Evolutionary conservation across 2,888 invertebrate species (phyloP).

Genomic region (Drosophila birchii): DNA sequence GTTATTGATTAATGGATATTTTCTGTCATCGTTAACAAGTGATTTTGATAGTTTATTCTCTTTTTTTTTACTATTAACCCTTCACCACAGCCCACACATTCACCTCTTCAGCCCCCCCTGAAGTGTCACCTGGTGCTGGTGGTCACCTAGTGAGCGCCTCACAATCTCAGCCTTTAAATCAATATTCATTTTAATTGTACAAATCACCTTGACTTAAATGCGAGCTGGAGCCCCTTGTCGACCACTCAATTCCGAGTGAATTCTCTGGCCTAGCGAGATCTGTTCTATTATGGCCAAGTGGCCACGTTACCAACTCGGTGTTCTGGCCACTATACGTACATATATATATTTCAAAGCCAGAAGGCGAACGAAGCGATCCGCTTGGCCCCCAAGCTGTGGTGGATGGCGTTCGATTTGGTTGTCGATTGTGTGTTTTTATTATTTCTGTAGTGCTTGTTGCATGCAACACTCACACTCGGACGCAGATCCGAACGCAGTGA

Average conservation of each 20-base stretch:
- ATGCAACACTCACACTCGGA: constrained; percentile 59
- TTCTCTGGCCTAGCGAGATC: constrained; percentile 50
- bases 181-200: constrained; percentile 78
- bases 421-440: constrained; percentile 16
- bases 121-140: constrained; percentile 34
- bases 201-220: constrained; percentile 79
- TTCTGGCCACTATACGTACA: constrained; percentile 24
- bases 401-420: constrained; percentile 37
- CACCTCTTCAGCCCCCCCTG: constrained; percentile 17
- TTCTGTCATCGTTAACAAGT: background rate
- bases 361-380: constrained; percentile 47
- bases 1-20: background rate
- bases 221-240: constrained; percentile 29
- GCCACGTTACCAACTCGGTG: constrained; percentile 34
- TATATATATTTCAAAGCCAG: constrained; percentile 55
- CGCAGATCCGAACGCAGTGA: constrained; percentile 62
- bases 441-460: constrained; percentile 58
- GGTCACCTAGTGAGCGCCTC: constrained; percentile 38
- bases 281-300: constrained; percentile 69
- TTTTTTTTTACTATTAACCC: constrained; percentile 1
- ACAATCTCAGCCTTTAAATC: constrained; percentile 69
- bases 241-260: constrained; percentile 60
- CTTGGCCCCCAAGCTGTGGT: constrained; percentile 19
- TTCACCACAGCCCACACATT: constrained; percentile 33
- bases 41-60: background rate